Conservation (phyloP, 2,888 invertebrate genomes). For the Agrochola circellaris region DNA sequence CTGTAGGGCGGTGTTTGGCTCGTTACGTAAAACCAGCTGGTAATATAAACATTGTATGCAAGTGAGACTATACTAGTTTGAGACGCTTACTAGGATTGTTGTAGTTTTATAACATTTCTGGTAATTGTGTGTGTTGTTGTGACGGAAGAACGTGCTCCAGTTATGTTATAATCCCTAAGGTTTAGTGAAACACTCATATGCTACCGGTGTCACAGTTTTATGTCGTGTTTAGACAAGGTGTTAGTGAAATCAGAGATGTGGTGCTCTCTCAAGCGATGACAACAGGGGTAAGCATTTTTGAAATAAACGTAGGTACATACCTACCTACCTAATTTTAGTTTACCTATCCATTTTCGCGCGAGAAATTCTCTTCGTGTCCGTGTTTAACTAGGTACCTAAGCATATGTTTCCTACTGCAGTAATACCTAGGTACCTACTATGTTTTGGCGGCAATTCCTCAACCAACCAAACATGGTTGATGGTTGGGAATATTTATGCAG, state of each 20-base stretch:
- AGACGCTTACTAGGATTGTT: constrained; percentile 18
- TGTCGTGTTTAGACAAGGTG: constrained; percentile 84
- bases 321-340: not conserved
- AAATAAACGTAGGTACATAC: constrained; percentile 8
- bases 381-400: not conserved
- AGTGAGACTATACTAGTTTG: constrained; percentile 38
- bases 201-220: constrained; percentile 71
- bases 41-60: constrained; percentile 78
- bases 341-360: constrained; percentile 10
- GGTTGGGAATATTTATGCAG: not conserved
- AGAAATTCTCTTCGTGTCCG: not conserved
- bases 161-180: constrained; percentile 57
- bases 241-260: constrained; percentile 83
- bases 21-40: constrained; percentile 86
- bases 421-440: not conserved
- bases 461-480: not conserved
- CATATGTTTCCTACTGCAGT: not conserved
- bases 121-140: constrained; percentile 31
- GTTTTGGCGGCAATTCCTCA: constrained; percentile 41
- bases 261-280: constrained; percentile 86
- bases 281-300: constrained; percentile 79
- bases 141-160: constrained; percentile 23
- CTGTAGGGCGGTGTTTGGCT: constrained; percentile 86
- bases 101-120: constrained; percentile 15
- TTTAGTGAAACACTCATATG: constrained; percentile 79